Conservation (phyloP, 2,888 invertebrate genomes). For the Litoditis marina region DNA sequence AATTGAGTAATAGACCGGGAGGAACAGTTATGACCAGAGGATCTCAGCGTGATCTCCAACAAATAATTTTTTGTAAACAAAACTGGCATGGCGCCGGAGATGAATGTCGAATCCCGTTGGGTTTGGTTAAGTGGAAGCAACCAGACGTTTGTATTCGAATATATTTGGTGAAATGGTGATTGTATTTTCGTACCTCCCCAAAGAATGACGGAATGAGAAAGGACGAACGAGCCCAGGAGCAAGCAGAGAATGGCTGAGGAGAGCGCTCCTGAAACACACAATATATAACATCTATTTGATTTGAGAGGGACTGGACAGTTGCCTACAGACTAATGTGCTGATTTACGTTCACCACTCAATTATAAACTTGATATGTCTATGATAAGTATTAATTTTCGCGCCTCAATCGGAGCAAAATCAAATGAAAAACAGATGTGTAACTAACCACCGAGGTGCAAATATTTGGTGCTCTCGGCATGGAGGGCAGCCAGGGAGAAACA, state of each 20-base stretch:
- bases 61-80: neutral
- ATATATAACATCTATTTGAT: neutral
- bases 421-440: neutral
- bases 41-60: too few relatives aligned
- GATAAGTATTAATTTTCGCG: neutral
- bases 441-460: slow-evolving; percentile 81
- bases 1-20: neutral
- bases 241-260: slow-evolving; percentile 21
- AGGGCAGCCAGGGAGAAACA: slow-evolving; percentile 86
- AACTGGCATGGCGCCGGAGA: too few relatives aligned
- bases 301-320: neutral
- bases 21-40: too few relatives aligned
- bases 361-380: neutral
- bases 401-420: neutral
- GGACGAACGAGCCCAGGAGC: slow-evolving; percentile 19
- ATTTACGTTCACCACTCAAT: too few relatives aligned
- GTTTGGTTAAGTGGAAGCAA: neutral
- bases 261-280: slow-evolving; percentile 14
- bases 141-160: too few relatives aligned
- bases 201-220: slow-evolving; percentile 15
- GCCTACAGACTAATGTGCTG: too few relatives aligned
- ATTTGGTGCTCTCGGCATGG: slow-evolving; percentile 78
- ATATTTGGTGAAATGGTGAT: neutral
- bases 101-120: neutral
- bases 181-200: slow-evolving; percentile 14